phyloP scores from a whole-genome alignment of 2,113 vertebrate genomes.

The Scolopax mira region DNA sequence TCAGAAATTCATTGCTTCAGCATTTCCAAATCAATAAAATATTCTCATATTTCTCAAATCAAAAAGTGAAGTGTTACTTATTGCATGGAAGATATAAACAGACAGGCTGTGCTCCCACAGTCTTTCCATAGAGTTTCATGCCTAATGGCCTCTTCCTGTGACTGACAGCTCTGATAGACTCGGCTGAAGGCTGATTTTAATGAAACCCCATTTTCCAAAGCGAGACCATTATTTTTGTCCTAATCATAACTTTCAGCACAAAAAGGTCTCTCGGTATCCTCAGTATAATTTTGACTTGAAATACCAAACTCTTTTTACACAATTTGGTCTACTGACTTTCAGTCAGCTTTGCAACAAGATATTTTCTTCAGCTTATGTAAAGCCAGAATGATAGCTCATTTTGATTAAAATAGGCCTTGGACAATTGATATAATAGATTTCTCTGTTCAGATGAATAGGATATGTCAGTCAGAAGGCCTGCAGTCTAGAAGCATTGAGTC shows the following conservation, averaged over 20 bases:
- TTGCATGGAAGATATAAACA: background rate
- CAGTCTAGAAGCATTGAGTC: background rate
- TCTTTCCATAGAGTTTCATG: background rate
- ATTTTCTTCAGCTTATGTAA: slow-evolving; percentile 45
- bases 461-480: background rate
- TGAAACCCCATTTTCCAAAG: slow-evolving; percentile 20
- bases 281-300: slow-evolving; percentile 25
- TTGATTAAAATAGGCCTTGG: slow-evolving; percentile 16
- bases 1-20: background rate
- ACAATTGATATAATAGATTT: slow-evolving; percentile 12
- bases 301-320: background rate
- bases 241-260: slow-evolving; percentile 33
- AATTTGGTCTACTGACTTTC: slow-evolving; percentile 21
- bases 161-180: slow-evolving; percentile 39
- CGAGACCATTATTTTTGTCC: slow-evolving; percentile 6
- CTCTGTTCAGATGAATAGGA: slow-evolving; percentile 6
- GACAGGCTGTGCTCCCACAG: background rate
- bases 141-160: background rate
- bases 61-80: background rate
- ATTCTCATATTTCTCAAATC: background rate
- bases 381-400: slow-evolving; percentile 2
- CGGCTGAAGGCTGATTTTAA: slow-evolving; percentile 25
- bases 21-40: background rate
- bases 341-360: slow-evolving; percentile 12
- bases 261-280: background rate